These are phyloP conservation scores for Boloria euphrosyne DNA, from an alignment of 2,888 invertebrate species.

Conservation along the genomic window DNA sequence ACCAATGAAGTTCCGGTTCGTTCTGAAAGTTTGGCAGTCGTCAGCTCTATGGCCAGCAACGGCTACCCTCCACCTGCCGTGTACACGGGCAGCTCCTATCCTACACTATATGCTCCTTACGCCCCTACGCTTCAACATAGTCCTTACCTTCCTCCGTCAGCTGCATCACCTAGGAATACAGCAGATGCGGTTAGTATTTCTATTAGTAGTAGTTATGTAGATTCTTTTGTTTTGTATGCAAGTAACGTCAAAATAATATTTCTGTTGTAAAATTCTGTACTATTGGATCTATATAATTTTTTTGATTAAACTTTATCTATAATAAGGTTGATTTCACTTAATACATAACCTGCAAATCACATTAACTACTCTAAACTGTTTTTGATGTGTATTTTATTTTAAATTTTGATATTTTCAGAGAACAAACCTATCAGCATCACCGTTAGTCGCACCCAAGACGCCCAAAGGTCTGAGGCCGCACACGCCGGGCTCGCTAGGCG, in stretches of 20 bases:
- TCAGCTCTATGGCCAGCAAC: constrained; percentile 85
- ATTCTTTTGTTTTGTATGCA: too few species aligned
- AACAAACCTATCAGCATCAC: constrained; percentile 73
- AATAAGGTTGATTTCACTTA: neutral
- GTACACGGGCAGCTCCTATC: constrained; percentile 83
- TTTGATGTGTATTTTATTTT: too few species aligned
- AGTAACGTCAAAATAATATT: too few species aligned
- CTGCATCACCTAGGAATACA: constrained; percentile 84
- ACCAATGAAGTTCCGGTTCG: constrained; percentile 77
- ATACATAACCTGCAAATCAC: neutral
- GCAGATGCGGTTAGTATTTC: constrained; percentile 73
- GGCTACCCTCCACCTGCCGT: constrained; percentile 86
- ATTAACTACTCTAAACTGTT: too few species aligned
- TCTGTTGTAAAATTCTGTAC: too few species aligned
- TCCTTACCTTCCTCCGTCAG: constrained; percentile 86
- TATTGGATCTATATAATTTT: too few species aligned
- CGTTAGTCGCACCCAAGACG: constrained; percentile 77
- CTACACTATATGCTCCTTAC: constrained; percentile 90
- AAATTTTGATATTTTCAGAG: constrained; percentile 59
- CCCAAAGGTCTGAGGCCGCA: constrained; percentile 75
- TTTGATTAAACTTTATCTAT: neutral
- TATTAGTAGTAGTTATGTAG: neutral
- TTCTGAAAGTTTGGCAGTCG: constrained; percentile 59
- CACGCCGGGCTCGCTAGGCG: constrained; percentile 73
- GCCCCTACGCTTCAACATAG: constrained; percentile 87